Evolutionary conservation across 2,888 invertebrate species (phyloP), one percentile per base, ranked within the genome.

Genomic region (Baccha elongata): DNA sequence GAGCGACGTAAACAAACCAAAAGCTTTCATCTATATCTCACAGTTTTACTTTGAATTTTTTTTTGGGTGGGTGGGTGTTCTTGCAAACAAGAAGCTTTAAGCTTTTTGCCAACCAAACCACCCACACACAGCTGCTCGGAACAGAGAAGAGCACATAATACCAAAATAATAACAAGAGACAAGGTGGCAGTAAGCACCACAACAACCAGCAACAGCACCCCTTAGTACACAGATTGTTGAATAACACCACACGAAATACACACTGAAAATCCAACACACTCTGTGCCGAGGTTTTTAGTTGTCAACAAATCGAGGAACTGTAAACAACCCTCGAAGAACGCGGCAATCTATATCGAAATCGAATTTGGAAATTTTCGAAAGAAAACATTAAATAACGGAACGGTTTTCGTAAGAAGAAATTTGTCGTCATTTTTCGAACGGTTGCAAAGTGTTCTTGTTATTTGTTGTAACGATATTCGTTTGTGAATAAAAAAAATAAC

Each of bases 271-370:
- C 72, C 67, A 67, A 76, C 42, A 78, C 78, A 78, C 67, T 35
- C 42, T 68, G 72, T 44, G 71, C 68, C 67, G 55, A 29, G 84
- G 84, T 85, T 86, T 85, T 87, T 85, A 88, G 87, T 88, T 86
- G 86, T 87, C 86, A 87, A 87, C 87, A 87, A 87, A 87, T 85
- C 87, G 87, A 88, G 87, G 86, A 85, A 87, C 86, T 86, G 87
- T 81, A 84, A 87, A 86, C 83, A 83, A 68, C 73, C 62, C 50
- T 67, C 78, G 60, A 73, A 48, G 67, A 64, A 67, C 55, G 78
- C 67, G 80, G 19, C 40, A 72, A 44, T 73, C 52, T 15, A 26
- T 15, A 26, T 55, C 46, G 19, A 44, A 67, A 29, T 42, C 68
- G 72, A 29, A 52, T 52, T 29, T n/a, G 29, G 23, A 35, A 19